Evolutionary conservation across 2,888 invertebrate genomes (phyloP).

Genomic region (Drosophila seclusa): DNA sequence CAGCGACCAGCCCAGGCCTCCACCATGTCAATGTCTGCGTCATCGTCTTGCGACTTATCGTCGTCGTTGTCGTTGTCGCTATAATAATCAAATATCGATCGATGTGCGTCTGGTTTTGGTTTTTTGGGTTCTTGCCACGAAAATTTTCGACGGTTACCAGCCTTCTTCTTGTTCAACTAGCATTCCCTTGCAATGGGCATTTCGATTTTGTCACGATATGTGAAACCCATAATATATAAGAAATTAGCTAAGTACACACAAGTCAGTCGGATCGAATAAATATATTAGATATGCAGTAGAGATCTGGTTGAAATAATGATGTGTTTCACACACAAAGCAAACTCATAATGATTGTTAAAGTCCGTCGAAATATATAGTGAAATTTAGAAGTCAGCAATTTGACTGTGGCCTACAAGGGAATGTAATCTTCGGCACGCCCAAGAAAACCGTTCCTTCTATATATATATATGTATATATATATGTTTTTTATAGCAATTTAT

Average conservation of each 20-base stretch:
- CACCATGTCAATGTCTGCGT: slow-evolving; percentile 52
- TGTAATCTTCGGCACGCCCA: not conserved
- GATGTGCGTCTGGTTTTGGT: slow-evolving; percentile 79
- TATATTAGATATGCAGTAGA: not conserved
- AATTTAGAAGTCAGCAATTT: not conserved
- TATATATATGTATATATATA: no score
- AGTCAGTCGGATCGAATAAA: not conserved
- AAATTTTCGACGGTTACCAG: slow-evolving; percentile 45
- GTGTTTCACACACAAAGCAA: not conserved
- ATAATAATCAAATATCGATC: slow-evolving; percentile 84
- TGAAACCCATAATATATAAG: not conserved
- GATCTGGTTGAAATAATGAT: not conserved
- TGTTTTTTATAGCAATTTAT: slow-evolving; percentile 17
- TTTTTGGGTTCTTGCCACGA: slow-evolving; percentile 60
- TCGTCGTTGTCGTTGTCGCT: slow-evolving; percentile 41
- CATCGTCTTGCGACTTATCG: slow-evolving; percentile 59
- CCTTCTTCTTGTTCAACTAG: slow-evolving; percentile 12
- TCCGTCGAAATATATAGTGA: not conserved
- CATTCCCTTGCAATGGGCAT: not conserved
- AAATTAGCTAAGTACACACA: not conserved
- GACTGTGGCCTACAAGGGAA: not conserved
- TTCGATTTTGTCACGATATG: not conserved
- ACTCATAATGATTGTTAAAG: not conserved
- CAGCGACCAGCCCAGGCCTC: not conserved
- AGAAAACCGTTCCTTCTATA: not conserved